Percentiles rank a stretch among this genome's conserved stretches.
phyloP scores from a whole-genome alignment of 2,797 vertebrate species.

The Sitta carolinensis region DNA sequence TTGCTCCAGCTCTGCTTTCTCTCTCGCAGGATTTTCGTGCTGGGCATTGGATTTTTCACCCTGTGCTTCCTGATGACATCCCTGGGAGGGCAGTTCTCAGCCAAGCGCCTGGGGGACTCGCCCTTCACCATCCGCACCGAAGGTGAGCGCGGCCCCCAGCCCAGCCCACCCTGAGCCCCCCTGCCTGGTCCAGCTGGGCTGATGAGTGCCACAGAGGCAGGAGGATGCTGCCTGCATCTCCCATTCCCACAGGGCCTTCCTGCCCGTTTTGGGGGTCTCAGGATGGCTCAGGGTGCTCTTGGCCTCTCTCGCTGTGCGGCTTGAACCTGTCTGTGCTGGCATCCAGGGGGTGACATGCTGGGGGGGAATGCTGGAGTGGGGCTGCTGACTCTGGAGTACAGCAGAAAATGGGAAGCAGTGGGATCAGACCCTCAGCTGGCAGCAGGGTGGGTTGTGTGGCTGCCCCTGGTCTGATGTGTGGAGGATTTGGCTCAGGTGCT shows the following conservation, averaged over 20 bases:
- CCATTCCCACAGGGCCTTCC: background rate
- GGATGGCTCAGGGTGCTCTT: background rate
- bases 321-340: background rate
- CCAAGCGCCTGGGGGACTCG: slow-evolving; percentile 88
- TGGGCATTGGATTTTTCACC: slow-evolving; percentile 95
- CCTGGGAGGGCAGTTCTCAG: slow-evolving; percentile 92
- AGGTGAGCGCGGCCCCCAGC: slow-evolving; percentile 72
- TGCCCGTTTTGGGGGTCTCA: rapidly evolving
- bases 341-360: background rate
- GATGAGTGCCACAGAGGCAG: rapidly evolving
- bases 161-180: background rate
- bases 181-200: background rate
- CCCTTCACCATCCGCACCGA: slow-evolving; percentile 93
- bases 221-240: background rate
- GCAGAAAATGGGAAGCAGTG: background rate
- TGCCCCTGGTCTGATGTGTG: rapidly evolving
- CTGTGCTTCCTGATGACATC: slow-evolving; percentile 98
- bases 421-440: background rate
- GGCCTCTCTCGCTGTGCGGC: rapidly evolving
- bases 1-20: slow-evolving; percentile 7
- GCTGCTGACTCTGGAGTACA: background rate
- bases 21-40: slow-evolving; percentile 87
- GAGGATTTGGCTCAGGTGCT: background rate
- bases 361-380: background rate
- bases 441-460: background rate